These are phyloP conservation scores for Neolamprologus tretocephalus DNA, from an alignment of 2,113 vertebrate species.

Conservation along the genomic window DNA sequence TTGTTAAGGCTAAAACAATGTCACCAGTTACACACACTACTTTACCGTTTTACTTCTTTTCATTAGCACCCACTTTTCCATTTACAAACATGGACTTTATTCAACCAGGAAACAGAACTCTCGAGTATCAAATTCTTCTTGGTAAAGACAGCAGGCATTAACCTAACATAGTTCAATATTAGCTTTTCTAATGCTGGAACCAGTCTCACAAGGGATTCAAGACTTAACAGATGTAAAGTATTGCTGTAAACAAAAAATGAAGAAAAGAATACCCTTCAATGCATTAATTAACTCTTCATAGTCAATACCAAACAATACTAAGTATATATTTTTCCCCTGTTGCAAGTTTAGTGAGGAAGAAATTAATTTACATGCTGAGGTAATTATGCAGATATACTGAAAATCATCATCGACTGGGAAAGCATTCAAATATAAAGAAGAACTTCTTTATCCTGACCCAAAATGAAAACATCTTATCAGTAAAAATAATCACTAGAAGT, in stretches of 20 bases:
- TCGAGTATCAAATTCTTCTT: background rate
- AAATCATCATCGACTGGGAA: background rate
- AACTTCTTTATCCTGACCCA: background rate
- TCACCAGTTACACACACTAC: background rate
- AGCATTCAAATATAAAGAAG: background rate
- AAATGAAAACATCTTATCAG: background rate
- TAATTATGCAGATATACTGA: background rate
- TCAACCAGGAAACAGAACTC: background rate
- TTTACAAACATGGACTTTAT: background rate
- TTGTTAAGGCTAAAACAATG: constrained; percentile 4
- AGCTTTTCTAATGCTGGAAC: background rate
- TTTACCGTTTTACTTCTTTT: background rate
- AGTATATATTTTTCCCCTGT: background rate
- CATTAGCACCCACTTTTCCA: background rate
- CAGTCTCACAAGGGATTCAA: background rate
- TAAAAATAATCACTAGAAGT: background rate
- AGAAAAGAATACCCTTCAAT: background rate
- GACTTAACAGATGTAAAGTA: background rate
- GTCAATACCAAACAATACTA: background rate
- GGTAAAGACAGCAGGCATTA: background rate
- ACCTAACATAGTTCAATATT: background rate
- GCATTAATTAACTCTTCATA: background rate
- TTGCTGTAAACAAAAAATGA: background rate
- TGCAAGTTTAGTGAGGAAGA: background rate
- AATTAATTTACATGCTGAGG: constrained; percentile 5